Evolutionary conservation across 2,888 invertebrate genomes (phyloP).

Genomic region (Atethmia centrago): DNA sequence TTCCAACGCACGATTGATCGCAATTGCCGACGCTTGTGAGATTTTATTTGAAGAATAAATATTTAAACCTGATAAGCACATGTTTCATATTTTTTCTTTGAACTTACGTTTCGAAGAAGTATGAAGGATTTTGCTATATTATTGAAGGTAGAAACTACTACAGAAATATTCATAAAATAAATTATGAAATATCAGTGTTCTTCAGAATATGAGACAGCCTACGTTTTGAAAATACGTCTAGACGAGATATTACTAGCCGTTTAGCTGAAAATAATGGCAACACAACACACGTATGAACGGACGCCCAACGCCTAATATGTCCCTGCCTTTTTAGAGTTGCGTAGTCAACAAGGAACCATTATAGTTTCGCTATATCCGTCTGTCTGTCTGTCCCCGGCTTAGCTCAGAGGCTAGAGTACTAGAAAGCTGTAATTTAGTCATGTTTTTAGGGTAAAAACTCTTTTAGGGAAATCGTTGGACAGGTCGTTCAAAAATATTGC

Average conservation of each 20-base stretch:
- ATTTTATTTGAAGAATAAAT: constrained; percentile 37
- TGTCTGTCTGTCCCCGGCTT: no score
- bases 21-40: constrained; percentile 35
- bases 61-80: constrained; percentile 33
- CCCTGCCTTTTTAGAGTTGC: no score
- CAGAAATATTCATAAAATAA: neutral
- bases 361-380: no score
- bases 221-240: constrained; percentile 1
- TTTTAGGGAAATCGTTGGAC: no score
- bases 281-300: constrained; percentile 7
- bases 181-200: neutral
- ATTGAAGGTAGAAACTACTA: neutral
- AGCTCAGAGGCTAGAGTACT: no score
- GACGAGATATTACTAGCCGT: constrained; percentile 12
- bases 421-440: no score
- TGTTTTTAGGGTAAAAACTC: no score
- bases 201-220: neutral
- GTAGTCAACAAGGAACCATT: no score
- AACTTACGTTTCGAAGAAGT: neutral
- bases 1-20: constrained; percentile 39
- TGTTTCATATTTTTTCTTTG: constrained; percentile 25
- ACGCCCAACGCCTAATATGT: constrained; percentile 12
- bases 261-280: constrained; percentile 42
- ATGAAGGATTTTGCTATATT: constrained; percentile 7
- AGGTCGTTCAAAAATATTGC: no score